A percentile compares a stretch with the other conserved stretches of the same genome.
Evolutionary conservation across 2,888 invertebrate species (phyloP).

Genomic region (Mimas tiliae): DNA sequence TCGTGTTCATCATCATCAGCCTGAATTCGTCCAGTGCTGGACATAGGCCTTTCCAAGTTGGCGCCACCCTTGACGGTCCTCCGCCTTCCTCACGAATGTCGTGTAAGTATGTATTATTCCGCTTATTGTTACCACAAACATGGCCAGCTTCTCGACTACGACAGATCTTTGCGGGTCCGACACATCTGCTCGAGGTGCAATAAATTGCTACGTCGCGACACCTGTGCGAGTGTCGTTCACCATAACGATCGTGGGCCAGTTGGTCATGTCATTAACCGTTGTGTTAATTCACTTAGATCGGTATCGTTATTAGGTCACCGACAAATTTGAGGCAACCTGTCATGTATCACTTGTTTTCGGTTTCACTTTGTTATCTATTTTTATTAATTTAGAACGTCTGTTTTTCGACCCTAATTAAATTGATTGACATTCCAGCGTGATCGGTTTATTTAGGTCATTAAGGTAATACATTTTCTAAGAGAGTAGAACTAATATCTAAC

Average conservation of each 20-base stretch:
- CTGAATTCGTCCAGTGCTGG: too few relatives aligned
- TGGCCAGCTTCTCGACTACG: background rate
- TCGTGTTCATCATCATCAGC: too few relatives aligned
- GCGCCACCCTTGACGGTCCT: too few relatives aligned
- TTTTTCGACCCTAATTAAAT: background rate
- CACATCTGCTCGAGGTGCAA: slow-evolving; percentile 40
- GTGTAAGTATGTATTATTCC: too few relatives aligned
- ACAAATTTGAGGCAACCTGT: background rate
- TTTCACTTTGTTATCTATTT: too few relatives aligned
- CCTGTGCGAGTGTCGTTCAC: slow-evolving; percentile 54
- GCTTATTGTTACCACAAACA: too few relatives aligned
- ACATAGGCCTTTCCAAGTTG: too few relatives aligned
- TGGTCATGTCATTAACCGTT: background rate
- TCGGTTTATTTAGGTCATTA: background rate
- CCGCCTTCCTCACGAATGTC: background rate
- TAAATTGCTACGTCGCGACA: slow-evolving; percentile 45
- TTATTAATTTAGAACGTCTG: background rate
- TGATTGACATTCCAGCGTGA: background rate
- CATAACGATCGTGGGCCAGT: background rate
- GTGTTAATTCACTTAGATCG: background rate
- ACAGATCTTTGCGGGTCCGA: background rate
- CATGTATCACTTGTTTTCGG: background rate
- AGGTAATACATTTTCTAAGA: too few relatives aligned
- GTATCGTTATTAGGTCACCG: background rate
- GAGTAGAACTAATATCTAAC: too few relatives aligned